These are phyloP conservation scores for Melanotaenia parkinsoni DNA, from an alignment of 2,797 vertebrate species.

Conservation along the genomic window DNA sequence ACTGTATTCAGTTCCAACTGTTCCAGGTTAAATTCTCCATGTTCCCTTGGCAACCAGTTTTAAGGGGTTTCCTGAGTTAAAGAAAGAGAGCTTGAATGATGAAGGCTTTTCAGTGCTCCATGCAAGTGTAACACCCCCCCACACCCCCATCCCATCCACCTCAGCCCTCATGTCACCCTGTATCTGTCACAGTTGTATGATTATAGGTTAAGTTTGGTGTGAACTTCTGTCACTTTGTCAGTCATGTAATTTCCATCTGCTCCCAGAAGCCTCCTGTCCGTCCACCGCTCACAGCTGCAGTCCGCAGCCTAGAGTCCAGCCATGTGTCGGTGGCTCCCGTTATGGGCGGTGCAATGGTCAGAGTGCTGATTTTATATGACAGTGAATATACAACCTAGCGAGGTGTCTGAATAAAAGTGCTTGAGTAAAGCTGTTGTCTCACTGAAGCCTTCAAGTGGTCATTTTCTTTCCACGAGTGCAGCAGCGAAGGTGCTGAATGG, in stretches of 20 bases:
- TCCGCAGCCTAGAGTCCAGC: slow-evolving; percentile 21
- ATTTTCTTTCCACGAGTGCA: slow-evolving; percentile 44
- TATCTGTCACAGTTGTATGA: slow-evolving; percentile 37
- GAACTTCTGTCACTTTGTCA: slow-evolving; percentile 37
- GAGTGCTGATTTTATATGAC: slow-evolving; percentile 67
- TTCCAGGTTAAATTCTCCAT: slow-evolving; percentile 63
- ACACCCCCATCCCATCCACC: not conserved
- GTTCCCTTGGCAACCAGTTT: slow-evolving; percentile 77
- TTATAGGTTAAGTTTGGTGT: slow-evolving; percentile 48
- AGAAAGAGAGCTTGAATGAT: slow-evolving; percentile 52
- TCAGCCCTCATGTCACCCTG: not conserved
- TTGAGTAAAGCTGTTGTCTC: slow-evolving; percentile 27
- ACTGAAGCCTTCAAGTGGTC: slow-evolving; percentile 39
- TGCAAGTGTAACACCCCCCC: not conserved
- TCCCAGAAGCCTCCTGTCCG: slow-evolving; percentile 29
- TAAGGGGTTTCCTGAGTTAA: slow-evolving; percentile 69
- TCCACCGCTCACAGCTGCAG: slow-evolving; percentile 26
- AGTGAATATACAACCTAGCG: slow-evolving; percentile 41
- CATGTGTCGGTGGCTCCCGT: slow-evolving; percentile 34
- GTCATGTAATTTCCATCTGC: slow-evolving; percentile 57
- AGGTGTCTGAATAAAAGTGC: slow-evolving; percentile 48
- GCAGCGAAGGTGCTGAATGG: slow-evolving; percentile 64
- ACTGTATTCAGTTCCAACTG: slow-evolving; percentile 56
- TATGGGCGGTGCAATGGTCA: slow-evolving; percentile 53
- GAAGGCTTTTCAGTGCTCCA: slow-evolving; percentile 47